phyloP scores from a whole-genome alignment of 2,797 vertebrate species.

The Ictinia mississippiensis region DNA sequence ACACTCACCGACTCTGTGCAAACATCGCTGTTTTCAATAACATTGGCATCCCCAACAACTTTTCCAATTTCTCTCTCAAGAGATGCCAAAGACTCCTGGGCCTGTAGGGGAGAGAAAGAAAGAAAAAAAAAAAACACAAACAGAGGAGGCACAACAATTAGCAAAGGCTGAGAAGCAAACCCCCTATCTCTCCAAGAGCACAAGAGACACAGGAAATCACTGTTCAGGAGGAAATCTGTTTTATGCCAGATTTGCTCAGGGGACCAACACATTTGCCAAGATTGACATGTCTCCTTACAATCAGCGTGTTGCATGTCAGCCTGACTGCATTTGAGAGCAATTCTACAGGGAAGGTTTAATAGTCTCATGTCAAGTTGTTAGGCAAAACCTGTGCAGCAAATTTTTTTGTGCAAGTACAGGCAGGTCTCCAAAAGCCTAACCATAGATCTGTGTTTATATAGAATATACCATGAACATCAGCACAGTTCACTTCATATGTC shows the following conservation, averaged over 20 bases:
- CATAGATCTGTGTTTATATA: not conserved
- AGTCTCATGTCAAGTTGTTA: not conserved
- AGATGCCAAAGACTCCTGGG: constrained; percentile 91
- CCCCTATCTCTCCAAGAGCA: not conserved
- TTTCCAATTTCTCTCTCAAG: constrained; percentile 92
- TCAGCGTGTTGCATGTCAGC: not conserved
- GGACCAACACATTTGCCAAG: not conserved
- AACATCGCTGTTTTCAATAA: constrained; percentile 90
- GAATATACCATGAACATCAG: not conserved
- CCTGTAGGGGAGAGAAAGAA: constrained; percentile 71
- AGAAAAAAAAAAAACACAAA: not conserved
- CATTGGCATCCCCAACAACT: constrained; percentile 80
- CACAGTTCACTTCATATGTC: not conserved
- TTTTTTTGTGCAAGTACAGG: not conserved
- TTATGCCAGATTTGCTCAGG: not conserved
- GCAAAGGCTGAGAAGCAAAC: not conserved
- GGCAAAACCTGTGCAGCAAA: not conserved
- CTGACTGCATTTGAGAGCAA: not conserved
- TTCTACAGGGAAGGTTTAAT: not conserved
- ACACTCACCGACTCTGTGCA: constrained; percentile 84
- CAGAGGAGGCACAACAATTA: not conserved
- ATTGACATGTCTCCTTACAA: constrained; percentile 30
- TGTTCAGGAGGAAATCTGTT: not conserved
- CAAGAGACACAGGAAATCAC: not conserved
- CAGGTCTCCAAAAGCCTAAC: not conserved